These are phyloP conservation scores for Hirtodrosophila histrioides DNA, from an alignment of 2,888 invertebrate species.

Conservation along the genomic window DNA sequence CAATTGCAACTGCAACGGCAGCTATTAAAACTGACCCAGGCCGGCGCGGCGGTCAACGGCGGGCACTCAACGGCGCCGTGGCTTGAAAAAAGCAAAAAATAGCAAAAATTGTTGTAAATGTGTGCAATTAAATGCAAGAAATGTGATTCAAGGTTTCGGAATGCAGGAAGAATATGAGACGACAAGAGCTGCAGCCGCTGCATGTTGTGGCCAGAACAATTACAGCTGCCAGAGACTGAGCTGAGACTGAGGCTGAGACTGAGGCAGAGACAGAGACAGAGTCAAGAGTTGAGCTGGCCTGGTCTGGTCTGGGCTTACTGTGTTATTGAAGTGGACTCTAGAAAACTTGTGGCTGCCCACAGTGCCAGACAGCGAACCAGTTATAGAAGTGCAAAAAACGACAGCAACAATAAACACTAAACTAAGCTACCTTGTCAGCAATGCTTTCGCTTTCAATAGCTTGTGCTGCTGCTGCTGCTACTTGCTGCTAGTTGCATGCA, in stretches of 20 bases:
- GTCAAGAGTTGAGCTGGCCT: conserved; percentile 24
- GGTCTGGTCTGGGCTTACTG: conserved; percentile 29
- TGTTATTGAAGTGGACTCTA: conserved; percentile 77
- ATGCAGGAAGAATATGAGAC: conserved; percentile 84
- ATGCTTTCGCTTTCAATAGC: conserved; percentile 83
- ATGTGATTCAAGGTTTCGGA: conserved; percentile 85
- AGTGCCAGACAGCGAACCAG: conserved; percentile 72
- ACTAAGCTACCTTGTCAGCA: conserved; percentile 83
- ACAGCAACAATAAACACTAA: conserved; percentile 59
- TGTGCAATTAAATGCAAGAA: conserved; percentile 76
- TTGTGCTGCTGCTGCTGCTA: conserved; percentile 26
- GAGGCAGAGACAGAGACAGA: conserved; percentile 28
- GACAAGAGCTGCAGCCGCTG: conserved; percentile 15
- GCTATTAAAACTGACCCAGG: conserved; percentile 76
- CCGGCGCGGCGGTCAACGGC: conserved; percentile 76
- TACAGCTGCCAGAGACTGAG: conserved; percentile 46
- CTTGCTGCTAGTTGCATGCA: conserved; percentile 30
- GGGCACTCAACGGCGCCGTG: conserved; percentile 65
- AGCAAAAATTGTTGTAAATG: conserved; percentile 46
- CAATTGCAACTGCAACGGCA: conserved; percentile 12
- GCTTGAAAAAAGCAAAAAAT: conserved; percentile 18
- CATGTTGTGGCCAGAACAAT: conserved; percentile 54
- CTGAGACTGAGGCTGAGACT: not conserved
- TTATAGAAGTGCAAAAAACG: conserved; percentile 75
- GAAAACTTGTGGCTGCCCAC: conserved; percentile 69